Evolutionary conservation across 2,888 invertebrate species (phyloP).

Genomic region (Hipparchia semele): DNA sequence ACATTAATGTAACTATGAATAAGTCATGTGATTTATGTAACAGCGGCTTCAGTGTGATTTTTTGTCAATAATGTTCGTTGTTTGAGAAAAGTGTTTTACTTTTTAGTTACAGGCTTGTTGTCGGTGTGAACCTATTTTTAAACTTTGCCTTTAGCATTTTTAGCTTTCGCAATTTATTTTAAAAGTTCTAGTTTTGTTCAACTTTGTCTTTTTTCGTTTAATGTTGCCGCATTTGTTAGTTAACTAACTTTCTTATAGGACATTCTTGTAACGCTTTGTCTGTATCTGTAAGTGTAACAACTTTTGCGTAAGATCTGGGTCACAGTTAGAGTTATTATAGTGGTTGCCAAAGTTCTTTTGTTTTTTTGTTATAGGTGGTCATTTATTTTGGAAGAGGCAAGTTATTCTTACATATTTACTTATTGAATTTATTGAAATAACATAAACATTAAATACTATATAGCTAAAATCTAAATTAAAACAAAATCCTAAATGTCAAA

Average conservation of each 20-base stretch:
- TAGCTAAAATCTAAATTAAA: too few relatives aligned
- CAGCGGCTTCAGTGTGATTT: background rate
- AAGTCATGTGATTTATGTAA: background rate
- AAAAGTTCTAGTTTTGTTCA: too few relatives aligned
- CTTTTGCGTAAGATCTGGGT: constrained; percentile 8
- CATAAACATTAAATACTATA: too few relatives aligned
- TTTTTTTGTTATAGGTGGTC: background rate
- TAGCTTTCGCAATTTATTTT: too few relatives aligned
- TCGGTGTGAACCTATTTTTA: too few relatives aligned
- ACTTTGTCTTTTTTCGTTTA: background rate
- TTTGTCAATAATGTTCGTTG: too few relatives aligned
- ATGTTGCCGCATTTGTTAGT: background rate
- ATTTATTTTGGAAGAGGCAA: background rate
- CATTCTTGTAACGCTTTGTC: constrained; percentile 6
- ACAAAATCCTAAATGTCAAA: too few relatives aligned
- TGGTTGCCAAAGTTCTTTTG: background rate
- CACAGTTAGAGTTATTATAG: constrained; percentile 5
- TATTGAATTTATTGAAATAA: too few relatives aligned
- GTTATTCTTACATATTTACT: too few relatives aligned
- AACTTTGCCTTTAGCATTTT: too few relatives aligned
- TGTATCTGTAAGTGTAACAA: constrained; percentile 4
- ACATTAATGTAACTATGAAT: background rate
- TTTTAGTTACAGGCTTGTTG: too few relatives aligned
- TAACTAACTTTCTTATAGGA: background rate
- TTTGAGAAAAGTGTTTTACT: too few relatives aligned